Conservation (phyloP, 92 coral and sea anemone genomes). For the Umimayanthus kanabou region DNA sequence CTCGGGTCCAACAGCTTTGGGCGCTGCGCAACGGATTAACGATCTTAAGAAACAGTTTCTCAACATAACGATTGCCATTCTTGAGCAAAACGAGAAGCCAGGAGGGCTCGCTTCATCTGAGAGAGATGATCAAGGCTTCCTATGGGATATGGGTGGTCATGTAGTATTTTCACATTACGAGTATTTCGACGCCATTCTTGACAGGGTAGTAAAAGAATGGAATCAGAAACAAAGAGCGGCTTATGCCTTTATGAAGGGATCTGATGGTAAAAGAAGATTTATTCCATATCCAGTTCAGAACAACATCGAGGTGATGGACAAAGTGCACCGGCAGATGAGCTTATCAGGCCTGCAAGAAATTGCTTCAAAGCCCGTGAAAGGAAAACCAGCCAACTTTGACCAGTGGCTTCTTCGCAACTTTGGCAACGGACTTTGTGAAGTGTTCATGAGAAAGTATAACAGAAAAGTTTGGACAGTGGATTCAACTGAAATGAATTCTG, state of each 20-base stretch:
- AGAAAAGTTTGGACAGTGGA: constrained; percentile 71
- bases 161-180: constrained; percentile 66
- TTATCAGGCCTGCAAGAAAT: constrained; percentile 50
- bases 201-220: constrained; percentile 54
- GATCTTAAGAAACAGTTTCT: constrained; percentile 47
- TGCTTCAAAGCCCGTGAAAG: constrained; percentile 8
- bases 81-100: constrained; percentile 52
- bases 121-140: constrained; percentile 63
- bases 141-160: constrained; percentile 81
- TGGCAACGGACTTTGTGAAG: constrained; percentile 56
- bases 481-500: constrained; percentile 62
- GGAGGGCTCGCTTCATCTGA: constrained; percentile 70
- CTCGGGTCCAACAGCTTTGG: constrained; percentile 70
- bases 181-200: constrained; percentile 55
- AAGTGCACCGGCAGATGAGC: constrained; percentile 39
- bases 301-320: constrained; percentile 61
- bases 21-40: constrained; percentile 61
- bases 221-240: constrained; percentile 56
- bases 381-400: constrained; percentile 54
- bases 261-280: constrained; percentile 57
- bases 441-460: constrained; percentile 72
- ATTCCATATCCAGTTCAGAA: constrained; percentile 69
- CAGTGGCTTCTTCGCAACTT: constrained; percentile 65
- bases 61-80: constrained; percentile 42
- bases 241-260: constrained; percentile 67